Conservation (phyloP, 2,797 vertebrate genomes). For the Pitangus sulphuratus region DNA sequence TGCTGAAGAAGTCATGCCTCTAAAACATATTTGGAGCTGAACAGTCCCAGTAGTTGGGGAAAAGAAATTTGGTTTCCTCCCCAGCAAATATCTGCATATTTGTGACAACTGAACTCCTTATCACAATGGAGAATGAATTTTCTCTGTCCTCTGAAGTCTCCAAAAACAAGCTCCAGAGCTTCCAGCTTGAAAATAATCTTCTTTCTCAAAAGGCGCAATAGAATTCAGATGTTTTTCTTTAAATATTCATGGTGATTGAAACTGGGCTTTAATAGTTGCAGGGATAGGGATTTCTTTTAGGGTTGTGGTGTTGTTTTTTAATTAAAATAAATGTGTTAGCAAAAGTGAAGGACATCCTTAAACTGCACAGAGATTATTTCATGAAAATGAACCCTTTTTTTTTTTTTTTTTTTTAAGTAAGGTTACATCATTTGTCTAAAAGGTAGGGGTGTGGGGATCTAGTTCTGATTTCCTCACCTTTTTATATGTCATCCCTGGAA, state of each 20-base stretch:
- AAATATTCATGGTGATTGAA: background rate
- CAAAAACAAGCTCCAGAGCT: background rate
- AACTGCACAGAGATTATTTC: background rate
- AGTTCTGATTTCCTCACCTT: background rate
- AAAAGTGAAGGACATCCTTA: background rate
- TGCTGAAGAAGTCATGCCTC: background rate
- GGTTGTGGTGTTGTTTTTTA: background rate
- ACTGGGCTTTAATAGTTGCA: background rate
- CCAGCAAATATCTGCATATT: background rate
- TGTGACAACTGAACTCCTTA: background rate
- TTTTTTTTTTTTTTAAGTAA: background rate
- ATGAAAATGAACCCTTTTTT: background rate
- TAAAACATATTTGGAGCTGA: background rate
- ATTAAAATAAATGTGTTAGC: background rate
- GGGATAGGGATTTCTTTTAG: background rate
- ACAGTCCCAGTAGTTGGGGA: background rate
- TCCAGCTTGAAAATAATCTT: background rate
- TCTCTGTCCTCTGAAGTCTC: background rate
- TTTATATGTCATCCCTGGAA: background rate
- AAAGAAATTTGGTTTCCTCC: background rate
- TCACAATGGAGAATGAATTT: background rate
- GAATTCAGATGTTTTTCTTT: background rate
- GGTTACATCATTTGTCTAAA: background rate
- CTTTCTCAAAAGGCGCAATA: background rate
- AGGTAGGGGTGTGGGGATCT: background rate